Evolutionary conservation across 2,113 vertebrate genomes (phyloP).

Genomic region (Gadus chalcogrammus): DNA sequence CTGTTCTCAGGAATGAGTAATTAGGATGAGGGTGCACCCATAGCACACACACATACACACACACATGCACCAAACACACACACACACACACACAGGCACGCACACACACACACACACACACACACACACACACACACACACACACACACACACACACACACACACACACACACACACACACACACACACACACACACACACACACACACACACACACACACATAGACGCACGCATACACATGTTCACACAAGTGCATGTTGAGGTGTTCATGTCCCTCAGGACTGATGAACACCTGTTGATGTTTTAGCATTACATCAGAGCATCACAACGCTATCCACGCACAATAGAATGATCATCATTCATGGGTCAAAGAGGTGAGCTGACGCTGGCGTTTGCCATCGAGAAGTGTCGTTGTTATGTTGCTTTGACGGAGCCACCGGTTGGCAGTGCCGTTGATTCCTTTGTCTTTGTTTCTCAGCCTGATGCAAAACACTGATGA

Average conservation of each 20-base stretch:
- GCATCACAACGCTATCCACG: no score
- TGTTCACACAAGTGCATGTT: background rate
- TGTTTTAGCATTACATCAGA: background rate
- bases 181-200: background rate
- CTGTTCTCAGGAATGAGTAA: background rate
- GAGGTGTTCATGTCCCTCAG: background rate
- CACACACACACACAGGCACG: background rate
- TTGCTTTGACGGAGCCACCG: no score
- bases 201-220: background rate
- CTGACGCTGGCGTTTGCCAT: no score
- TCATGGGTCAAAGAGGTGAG: no score
- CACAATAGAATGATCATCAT: no score
- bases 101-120: background rate
- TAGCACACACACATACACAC: background rate
- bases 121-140: background rate
- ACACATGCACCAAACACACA: background rate
- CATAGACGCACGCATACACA: background rate
- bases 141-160: background rate
- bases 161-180: background rate
- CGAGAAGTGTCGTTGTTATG: no score
- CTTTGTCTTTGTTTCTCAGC: no score
- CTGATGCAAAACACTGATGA: no score
- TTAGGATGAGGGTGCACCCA: background rate
- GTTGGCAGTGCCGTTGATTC: no score
- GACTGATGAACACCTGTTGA: no score